These are phyloP conservation scores for Omphaloscelis lunosa DNA, from an alignment of 2,888 invertebrate species.

Conservation along the genomic window DNA sequence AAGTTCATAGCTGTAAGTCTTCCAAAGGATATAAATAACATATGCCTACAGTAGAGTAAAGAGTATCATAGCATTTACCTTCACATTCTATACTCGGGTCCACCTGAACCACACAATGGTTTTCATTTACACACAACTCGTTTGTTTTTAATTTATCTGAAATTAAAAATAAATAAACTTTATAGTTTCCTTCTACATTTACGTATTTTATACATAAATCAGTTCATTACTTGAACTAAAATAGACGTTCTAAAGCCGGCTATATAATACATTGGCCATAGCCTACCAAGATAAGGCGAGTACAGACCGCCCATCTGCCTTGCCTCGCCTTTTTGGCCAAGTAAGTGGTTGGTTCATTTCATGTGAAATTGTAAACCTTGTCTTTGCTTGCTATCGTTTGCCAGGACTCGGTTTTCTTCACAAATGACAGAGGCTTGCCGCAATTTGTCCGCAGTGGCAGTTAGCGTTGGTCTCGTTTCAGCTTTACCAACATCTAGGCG, in stretches of 20 bases:
- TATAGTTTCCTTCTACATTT: background rate
- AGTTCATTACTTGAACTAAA: background rate
- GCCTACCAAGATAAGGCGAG: background rate
- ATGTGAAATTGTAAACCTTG: background rate
- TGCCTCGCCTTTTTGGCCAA: background rate
- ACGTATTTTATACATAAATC: background rate
- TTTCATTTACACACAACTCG: background rate
- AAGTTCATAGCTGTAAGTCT: too few species aligned
- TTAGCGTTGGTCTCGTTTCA: background rate
- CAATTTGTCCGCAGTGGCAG: background rate
- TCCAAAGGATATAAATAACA: too few species aligned
- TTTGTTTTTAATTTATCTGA: background rate
- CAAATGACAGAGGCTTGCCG: background rate
- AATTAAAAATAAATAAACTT: background rate
- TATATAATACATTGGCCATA: background rate
- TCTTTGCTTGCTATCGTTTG: background rate
- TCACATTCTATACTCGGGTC: slow-evolving; percentile 32
- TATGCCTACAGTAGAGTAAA: background rate
- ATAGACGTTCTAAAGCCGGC: background rate
- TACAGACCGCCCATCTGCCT: background rate
- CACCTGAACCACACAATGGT: background rate
- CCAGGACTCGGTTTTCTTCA: background rate
- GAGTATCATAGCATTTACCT: background rate
- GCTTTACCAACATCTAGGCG: too few species aligned
- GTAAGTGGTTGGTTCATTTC: too few species aligned